A percentile compares a stretch with the other conserved stretches of the same genome.
Evolutionary conservation across 2,797 vertebrate species (phyloP).

Genomic region (Eospalax fontanierii): DNA sequence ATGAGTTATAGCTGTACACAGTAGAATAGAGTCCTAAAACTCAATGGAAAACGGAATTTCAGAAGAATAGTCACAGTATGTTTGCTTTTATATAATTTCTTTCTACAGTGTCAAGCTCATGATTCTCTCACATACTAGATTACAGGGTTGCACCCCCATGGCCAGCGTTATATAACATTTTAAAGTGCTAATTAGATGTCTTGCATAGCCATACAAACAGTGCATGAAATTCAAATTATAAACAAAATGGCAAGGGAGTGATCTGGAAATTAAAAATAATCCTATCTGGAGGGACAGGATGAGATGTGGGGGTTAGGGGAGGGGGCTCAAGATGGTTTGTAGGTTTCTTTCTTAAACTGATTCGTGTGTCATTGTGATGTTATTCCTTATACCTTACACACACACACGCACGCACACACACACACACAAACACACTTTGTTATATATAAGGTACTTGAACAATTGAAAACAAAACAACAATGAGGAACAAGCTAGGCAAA

Average conservation of each 20-base stretch:
- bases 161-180: neutral
- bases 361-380: neutral
- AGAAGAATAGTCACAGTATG: neutral
- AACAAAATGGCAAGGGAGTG: neutral
- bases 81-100: neutral
- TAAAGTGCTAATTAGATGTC: neutral
- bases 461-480: slow-evolving; percentile 9
- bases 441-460: neutral
- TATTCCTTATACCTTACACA: neutral
- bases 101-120: neutral
- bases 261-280: slow-evolving; percentile 12
- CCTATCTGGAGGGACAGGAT: neutral
- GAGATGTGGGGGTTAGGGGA: neutral
- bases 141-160: neutral
- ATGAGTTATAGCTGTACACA: neutral
- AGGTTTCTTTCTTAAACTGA: neutral
- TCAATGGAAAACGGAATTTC: neutral
- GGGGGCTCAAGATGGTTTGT: neutral
- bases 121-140: neutral
- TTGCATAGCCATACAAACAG: neutral
- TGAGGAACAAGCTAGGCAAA: neutral
- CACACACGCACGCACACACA: neutral
- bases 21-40: neutral
- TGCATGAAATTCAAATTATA: neutral
- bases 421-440: neutral